These are phyloP conservation scores for Hycleus cichorii DNA, from an alignment of 1,140 invertebrate species.

Conservation along the genomic window DNA sequence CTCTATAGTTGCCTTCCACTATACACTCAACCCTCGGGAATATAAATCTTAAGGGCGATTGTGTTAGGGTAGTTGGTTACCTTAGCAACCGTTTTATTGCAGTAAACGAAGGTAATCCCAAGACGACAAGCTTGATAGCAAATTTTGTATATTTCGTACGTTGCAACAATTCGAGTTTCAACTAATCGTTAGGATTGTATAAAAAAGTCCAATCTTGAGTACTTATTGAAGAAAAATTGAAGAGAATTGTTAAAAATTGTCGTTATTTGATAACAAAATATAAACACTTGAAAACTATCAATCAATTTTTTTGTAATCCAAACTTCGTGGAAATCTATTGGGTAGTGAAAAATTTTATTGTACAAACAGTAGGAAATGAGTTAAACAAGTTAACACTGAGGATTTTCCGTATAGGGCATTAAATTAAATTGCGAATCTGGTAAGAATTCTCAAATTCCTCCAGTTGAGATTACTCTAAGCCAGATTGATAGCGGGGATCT, in stretches of 20 bases:
- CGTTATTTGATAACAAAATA: too few relatives aligned
- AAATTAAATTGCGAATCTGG: not conserved
- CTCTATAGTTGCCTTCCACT: not conserved
- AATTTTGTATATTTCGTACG: too few relatives aligned
- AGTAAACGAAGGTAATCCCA: slow-evolving; percentile 11
- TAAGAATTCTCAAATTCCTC: not conserved
- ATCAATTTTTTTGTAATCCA: too few relatives aligned
- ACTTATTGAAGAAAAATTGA: too few relatives aligned
- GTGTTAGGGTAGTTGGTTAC: slow-evolving; percentile 12
- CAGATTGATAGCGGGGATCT: not conserved
- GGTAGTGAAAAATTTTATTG: too few relatives aligned
- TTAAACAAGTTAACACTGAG: slow-evolving; percentile 1
- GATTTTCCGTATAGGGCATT: not conserved
- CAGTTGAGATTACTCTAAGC: not conserved
- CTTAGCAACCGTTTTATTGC: slow-evolving; percentile 13
- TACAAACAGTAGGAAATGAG: not conserved
- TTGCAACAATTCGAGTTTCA: too few relatives aligned
- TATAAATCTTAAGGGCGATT: slow-evolving; percentile 13
- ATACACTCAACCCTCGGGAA: slow-evolving; percentile 8
- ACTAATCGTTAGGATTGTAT: too few relatives aligned
- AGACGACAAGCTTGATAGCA: not conserved
- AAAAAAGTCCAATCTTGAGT: too few relatives aligned
- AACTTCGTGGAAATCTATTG: too few relatives aligned
- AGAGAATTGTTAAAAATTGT: too few relatives aligned
- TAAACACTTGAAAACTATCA: too few relatives aligned